A percentile compares a stretch with the other conserved stretches of the same genome.
Conservation (phyloP, 1,140 invertebrate species). For the Cyclargus thomasi region DNA sequence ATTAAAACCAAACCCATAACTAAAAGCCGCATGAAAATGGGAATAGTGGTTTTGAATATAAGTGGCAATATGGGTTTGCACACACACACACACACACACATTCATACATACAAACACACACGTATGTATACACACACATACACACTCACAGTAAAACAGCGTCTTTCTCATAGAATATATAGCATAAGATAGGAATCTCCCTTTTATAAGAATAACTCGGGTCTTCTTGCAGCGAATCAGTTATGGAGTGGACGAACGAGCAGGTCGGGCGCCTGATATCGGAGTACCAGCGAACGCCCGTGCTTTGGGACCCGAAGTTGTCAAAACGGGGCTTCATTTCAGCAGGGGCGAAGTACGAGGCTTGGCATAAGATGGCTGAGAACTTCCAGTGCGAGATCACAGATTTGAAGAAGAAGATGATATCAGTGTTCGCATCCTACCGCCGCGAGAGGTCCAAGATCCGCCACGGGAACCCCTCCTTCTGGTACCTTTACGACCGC, state of each 20-base stretch:
- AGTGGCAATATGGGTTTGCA: too few relatives aligned
- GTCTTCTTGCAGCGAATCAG: constrained; percentile 2
- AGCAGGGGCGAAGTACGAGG: constrained; percentile 53
- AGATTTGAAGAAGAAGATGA: constrained; percentile 56
- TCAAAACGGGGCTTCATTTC: constrained; percentile 40
- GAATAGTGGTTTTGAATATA: too few relatives aligned
- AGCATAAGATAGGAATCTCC: neutral
- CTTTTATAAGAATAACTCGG: neutral
- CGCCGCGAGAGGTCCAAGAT: constrained; percentile 56
- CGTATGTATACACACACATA: too few relatives aligned
- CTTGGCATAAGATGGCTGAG: constrained; percentile 49
- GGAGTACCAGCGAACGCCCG: constrained; percentile 41
- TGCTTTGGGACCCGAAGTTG: constrained; percentile 49
- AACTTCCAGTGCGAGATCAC: constrained; percentile 50
- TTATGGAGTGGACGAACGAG: constrained; percentile 49
- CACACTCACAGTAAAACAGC: too few relatives aligned
- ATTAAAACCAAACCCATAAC: too few relatives aligned
- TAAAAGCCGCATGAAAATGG: too few relatives aligned
- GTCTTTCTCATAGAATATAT: neutral
- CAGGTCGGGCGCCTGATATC: constrained; percentile 42
- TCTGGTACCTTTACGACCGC: constrained; percentile 55
- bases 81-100: too few relatives aligned
- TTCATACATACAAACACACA: too few relatives aligned
- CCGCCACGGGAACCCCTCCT: constrained; percentile 38
- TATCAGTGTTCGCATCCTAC: constrained; percentile 61